phyloP scores from a whole-genome alignment of 2,888 invertebrate species.

The Drosophila multiciliata region DNA sequence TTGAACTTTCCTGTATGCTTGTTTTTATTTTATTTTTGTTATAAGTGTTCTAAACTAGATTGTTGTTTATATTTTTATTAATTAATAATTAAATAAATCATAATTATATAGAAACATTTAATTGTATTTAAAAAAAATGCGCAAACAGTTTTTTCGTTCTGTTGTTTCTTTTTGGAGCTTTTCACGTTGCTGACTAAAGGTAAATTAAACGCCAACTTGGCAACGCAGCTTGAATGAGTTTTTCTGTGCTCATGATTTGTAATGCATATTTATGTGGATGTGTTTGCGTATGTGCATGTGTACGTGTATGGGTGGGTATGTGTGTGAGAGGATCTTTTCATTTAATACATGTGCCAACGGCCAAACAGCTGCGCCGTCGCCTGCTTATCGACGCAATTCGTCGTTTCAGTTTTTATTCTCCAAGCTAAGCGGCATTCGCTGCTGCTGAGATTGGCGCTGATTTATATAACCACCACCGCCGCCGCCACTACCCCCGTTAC shows the following conservation, averaged over 20 bases:
- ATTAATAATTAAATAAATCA: conserved; percentile 71
- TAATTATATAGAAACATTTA: conserved; percentile 57
- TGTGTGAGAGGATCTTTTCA: conserved; percentile 40
- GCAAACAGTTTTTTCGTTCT: conserved; percentile 48
- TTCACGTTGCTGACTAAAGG: conserved; percentile 55
- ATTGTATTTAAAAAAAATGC: conserved; percentile 68
- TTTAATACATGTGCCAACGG: conserved; percentile 62
- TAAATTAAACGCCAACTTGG: conserved; percentile 63
- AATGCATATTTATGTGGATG: conserved; percentile 28
- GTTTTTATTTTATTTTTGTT: conserved; percentile 33
- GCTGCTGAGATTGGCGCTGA: conserved; percentile 69
- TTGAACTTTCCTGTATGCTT: conserved; percentile 68
- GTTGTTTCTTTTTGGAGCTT: conserved; percentile 42
- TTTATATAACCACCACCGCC: conserved; percentile 76
- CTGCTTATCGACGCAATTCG: conserved; percentile 16
- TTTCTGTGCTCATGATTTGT: conserved; percentile 15
- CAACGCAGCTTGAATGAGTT: conserved; percentile 37
- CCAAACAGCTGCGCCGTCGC: conserved; percentile 48
- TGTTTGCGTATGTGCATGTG: conserved; percentile 39
- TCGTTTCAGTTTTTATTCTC: conserved; percentile 80
- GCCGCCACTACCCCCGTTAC: conserved; percentile 26
- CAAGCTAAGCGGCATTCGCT: conserved; percentile 70
- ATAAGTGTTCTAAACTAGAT: conserved; percentile 64
- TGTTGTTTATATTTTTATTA: conserved; percentile 60
- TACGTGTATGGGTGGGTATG: conserved; percentile 22